phyloP scores from a whole-genome alignment of 2,888 invertebrate species.

The Byasa hedistus region DNA sequence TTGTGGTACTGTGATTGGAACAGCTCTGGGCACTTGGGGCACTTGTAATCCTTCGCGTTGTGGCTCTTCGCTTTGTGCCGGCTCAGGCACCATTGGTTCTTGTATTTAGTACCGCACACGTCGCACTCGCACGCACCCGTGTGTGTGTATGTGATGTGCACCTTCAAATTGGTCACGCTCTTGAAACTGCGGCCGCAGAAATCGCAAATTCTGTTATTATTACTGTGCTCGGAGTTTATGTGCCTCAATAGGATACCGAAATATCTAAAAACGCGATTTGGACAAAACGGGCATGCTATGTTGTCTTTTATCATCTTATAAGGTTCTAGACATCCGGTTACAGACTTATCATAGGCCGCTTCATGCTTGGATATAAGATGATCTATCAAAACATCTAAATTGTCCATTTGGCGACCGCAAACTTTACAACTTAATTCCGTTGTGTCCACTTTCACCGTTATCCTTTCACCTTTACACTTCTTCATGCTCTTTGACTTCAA shows the following conservation, averaged over 20 bases:
- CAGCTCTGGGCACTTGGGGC: conserved; percentile 61
- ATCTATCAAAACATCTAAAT: conserved; percentile 56
- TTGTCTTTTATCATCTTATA: conserved; percentile 63
- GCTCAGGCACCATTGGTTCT: conserved; percentile 62
- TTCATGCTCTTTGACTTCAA: conserved; percentile 62
- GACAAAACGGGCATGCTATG: conserved; percentile 62
- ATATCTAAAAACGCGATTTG: conserved; percentile 55
- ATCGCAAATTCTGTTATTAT: conserved; percentile 67
- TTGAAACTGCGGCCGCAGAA: conserved; percentile 66
- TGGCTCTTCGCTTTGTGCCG: conserved; percentile 66
- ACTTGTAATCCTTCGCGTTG: conserved; percentile 65
- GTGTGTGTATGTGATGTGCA: conserved; percentile 63
- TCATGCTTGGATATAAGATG: conserved; percentile 60
- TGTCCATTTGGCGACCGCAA: conserved; percentile 47
- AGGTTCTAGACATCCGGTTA: conserved; percentile 59
- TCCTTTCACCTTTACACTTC: conserved; percentile 65
- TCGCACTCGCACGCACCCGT: conserved; percentile 60
- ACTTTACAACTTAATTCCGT: conserved; percentile 57
- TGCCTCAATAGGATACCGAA: conserved; percentile 63
- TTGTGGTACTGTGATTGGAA: conserved; percentile 78
- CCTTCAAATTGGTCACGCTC: conserved; percentile 57
- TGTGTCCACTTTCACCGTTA: conserved; percentile 63
- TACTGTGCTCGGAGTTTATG: conserved; percentile 64
- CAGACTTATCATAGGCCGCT: conserved; percentile 60
- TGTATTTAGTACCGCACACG: conserved; percentile 59